Base-by-base conservation (phyloP, 2,113 vertebrate species). In the Polypterus senegalus region DNA sequence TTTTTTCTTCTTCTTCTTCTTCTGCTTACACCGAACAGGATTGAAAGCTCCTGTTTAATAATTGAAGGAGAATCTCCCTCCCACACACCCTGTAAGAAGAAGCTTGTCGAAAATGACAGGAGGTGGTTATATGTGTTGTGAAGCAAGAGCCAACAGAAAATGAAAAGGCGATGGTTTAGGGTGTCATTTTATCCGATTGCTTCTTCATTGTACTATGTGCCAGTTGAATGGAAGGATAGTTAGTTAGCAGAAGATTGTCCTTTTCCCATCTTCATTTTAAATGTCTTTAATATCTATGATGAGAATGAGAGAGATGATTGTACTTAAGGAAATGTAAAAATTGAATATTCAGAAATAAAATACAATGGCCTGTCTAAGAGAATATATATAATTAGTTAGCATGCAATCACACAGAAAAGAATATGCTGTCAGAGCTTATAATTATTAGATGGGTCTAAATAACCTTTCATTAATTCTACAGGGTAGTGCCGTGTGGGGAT, bases 11-110 rank as follows among this genome's bases (percentile, higher is more conserved):
- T 27, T 27, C 27, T 27, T 27, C 27, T 27, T 27, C 27, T 27
- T 27, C 27, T 27, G 49, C 5, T 47, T 57, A 9, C 51, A 52
- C 51, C 11, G 60, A 4, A 45, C 7, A 27, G 11, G 27, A 52
- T 44, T 46, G 49, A 11, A 46, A 54, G 46, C 47, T 57, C 47
- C n/a, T 56, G 53, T 57, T 56, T 11, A 62, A 63, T 63, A 56
- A 43, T 63, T 63, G n/a, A 63, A 9, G 47, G 8, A 9, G 45
- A 45, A 48, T 57, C 9, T 57, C 53, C 11, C 9, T 47, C 46
- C 47, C 46, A 63, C 6, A 49, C 47, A 49, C 43, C 4, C 9
- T 4, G 27, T 10, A 52, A 7, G 7, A 10, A 52, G 51, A 10
- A 52, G 51, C 51, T 52, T 52, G 51, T 52, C 4, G 7, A 10